These are phyloP conservation scores for Cosmia trapezina DNA, from an alignment of 2,888 invertebrate species.

Conservation along the genomic window DNA sequence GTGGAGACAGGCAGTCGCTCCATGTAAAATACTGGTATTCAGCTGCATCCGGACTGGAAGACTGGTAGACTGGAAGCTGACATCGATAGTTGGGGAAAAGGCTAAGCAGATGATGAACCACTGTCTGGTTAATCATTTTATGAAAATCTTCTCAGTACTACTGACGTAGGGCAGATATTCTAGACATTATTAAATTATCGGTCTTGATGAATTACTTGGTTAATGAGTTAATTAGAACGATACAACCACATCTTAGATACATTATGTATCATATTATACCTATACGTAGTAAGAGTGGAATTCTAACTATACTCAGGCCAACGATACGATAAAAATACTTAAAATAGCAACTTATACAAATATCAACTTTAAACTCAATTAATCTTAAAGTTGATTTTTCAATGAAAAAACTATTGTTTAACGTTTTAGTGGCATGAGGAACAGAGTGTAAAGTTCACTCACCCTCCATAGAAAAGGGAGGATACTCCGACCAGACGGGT, in stretches of 20 bases:
- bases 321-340: no score
- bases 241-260: background rate
- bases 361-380: no score
- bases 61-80: no score
- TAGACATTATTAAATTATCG: background rate
- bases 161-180: background rate
- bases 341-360: no score
- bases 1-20: background rate
- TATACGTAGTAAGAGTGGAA: background rate
- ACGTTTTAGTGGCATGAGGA: no score
- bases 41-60: no score
- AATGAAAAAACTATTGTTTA: no score
- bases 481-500: no score
- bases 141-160: background rate
- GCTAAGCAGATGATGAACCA: background rate
- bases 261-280: background rate
- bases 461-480: no score
- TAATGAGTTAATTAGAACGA: background rate
- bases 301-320: background rate
- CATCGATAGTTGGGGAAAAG: background rate
- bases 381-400: no score
- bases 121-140: background rate
- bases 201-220: background rate
- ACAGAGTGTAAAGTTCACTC: no score
- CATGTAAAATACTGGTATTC: no score